Conservation (phyloP, 2,113 vertebrate species). For the Petromus typicus region DNA sequence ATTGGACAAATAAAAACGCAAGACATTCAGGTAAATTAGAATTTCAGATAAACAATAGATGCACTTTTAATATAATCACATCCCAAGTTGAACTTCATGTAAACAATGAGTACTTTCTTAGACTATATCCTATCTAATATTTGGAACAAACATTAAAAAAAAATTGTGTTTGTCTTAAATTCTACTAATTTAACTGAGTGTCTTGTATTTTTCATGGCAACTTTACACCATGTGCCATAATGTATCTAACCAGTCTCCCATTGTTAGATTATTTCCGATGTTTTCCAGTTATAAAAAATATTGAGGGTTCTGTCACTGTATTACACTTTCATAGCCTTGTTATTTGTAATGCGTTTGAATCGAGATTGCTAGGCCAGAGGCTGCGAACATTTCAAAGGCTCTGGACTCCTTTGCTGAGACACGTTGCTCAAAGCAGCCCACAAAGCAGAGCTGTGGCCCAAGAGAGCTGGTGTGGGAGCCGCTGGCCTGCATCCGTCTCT, state of each 20-base stretch:
- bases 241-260: not conserved
- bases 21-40: slow-evolving; percentile 8
- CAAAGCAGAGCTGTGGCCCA: not conserved
- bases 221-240: not conserved
- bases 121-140: not conserved
- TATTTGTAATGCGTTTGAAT: slow-evolving; percentile 24
- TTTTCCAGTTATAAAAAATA: slow-evolving; percentile 23
- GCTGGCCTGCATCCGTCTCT: not conserved
- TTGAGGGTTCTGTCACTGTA: not conserved
- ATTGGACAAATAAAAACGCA: slow-evolving; percentile 27
- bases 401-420: not conserved
- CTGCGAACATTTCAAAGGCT: slow-evolving; percentile 3
- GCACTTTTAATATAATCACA: not conserved
- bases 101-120: not conserved
- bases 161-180: not conserved
- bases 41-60: not conserved
- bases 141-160: not conserved
- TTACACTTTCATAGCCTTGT: not conserved
- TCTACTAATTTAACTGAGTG: not conserved
- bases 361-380: not conserved
- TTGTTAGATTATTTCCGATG: slow-evolving; percentile 3
- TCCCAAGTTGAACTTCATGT: slow-evolving; percentile 45
- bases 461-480: not conserved
- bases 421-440: not conserved
- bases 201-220: not conserved